These are phyloP conservation scores for Tretioscincus oriximinensis DNA, from an alignment of 2,113 vertebrate species.

Conservation along the genomic window DNA sequence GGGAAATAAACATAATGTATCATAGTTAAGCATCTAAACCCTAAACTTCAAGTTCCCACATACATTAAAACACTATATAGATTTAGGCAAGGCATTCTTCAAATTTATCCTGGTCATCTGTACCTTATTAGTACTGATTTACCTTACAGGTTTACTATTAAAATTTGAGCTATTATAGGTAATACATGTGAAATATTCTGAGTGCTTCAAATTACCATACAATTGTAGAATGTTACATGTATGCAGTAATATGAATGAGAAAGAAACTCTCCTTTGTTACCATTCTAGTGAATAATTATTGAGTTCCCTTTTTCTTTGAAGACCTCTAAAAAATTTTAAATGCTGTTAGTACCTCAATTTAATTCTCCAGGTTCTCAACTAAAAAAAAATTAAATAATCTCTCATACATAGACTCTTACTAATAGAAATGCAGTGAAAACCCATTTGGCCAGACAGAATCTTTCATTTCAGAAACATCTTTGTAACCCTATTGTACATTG, in stretches of 20 bases:
- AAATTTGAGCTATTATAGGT: not conserved
- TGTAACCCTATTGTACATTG: not conserved
- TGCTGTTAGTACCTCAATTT: not conserved
- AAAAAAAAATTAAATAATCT: not conserved
- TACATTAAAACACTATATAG: not conserved
- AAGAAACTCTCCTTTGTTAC: not conserved
- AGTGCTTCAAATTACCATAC: not conserved
- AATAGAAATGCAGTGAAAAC: not conserved
- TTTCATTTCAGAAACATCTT: not conserved
- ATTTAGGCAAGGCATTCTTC: not conserved
- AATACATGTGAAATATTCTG: not conserved
- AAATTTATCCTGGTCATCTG: not conserved
- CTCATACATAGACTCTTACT: not conserved
- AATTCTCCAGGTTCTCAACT: not conserved
- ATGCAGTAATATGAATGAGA: no score
- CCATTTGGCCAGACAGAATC: not conserved
- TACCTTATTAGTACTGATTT: not conserved
- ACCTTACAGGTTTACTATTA: not conserved
- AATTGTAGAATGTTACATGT: not conserved
- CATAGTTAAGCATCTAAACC: not conserved
- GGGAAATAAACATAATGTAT: not conserved
- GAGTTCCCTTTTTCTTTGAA: not conserved
- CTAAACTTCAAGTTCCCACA: not conserved
- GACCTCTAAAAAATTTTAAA: not conserved
- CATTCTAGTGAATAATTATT: not conserved